Conservation (phyloP, 2,113 vertebrate species). For the Brachirus orientalis region DNA sequence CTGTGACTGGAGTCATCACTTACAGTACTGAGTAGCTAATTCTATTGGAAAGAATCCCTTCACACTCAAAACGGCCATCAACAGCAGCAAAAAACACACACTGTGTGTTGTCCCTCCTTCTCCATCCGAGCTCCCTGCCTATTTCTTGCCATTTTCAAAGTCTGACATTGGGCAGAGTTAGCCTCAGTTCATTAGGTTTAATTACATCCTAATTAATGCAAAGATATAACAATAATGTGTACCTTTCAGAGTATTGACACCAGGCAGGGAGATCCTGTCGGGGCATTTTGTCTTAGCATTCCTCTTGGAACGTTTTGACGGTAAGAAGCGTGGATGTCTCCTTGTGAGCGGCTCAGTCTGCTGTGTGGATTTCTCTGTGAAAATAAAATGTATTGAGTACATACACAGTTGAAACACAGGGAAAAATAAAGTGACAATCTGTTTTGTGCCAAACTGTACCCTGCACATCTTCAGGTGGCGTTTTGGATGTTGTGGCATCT, state of each 20-base stretch:
- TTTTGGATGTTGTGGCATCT: slow-evolving; percentile 45
- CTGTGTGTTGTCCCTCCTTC: too few species aligned
- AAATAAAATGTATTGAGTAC: neutral
- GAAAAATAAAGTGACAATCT: neutral
- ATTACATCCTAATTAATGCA: slow-evolving; percentile 1
- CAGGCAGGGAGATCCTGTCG: slow-evolving; percentile 46
- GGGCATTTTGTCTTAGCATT: slow-evolving; percentile 29
- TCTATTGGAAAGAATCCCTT: too few species aligned
- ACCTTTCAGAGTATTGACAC: slow-evolving; percentile 73
- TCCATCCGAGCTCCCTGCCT: too few species aligned
- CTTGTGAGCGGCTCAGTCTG: slow-evolving; percentile 45
- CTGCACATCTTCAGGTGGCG: slow-evolving; percentile 17
- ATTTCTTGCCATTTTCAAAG: too few species aligned
- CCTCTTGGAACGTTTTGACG: slow-evolving; percentile 64
- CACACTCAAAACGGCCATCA: too few species aligned
- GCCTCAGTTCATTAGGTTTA: too few species aligned
- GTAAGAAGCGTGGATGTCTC: slow-evolving; percentile 70
- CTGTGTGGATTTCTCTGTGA: slow-evolving; percentile 36
- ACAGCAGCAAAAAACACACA: too few species aligned
- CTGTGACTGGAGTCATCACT: too few species aligned
- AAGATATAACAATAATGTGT: neutral
- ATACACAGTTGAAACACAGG: neutral
- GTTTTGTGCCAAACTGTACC: slow-evolving; percentile 31
- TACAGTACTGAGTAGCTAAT: too few species aligned
- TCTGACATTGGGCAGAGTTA: too few species aligned